Evolutionary conservation across 1,140 invertebrate species (phyloP).

Genomic region (Augochlora pura): DNA sequence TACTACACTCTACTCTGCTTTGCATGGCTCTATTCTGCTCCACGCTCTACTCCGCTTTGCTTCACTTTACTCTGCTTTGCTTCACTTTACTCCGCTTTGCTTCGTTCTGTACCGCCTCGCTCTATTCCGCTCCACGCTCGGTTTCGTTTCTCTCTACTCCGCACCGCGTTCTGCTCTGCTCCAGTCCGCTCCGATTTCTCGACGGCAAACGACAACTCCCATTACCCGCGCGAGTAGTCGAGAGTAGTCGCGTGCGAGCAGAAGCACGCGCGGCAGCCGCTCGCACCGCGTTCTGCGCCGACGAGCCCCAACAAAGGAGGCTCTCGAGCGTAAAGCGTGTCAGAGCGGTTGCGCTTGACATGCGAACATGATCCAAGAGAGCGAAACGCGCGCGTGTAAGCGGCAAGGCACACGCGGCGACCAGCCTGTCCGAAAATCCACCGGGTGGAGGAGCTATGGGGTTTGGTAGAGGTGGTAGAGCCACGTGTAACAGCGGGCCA

Average conservation of each 20-base stretch:
- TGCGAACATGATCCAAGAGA: slow-evolving; percentile 65
- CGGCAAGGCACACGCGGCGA: background rate
- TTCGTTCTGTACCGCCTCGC: no score
- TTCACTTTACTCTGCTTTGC: no score
- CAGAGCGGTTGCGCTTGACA: slow-evolving; percentile 65
- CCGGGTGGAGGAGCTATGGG: background rate
- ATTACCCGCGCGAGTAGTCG: background rate
- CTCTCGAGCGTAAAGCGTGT: slow-evolving; percentile 66
- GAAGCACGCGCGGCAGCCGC: background rate
- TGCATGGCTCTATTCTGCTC: no score
- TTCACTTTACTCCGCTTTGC: background rate
- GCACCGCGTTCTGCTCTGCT: no score
- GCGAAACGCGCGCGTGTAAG: slow-evolving; percentile 55
- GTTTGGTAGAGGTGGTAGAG: slow-evolving; percentile 13
- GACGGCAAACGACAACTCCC: slow-evolving; percentile 28
- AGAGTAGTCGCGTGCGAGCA: background rate
- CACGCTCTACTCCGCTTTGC: no score
- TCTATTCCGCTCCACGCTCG: no score
- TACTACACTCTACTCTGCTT: no score
- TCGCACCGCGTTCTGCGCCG: slow-evolving; percentile 36
- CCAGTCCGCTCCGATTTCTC: background rate
- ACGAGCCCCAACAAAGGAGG: slow-evolving; percentile 61
- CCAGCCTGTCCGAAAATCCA: slow-evolving; percentile 2
- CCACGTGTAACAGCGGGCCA: slow-evolving; percentile 38
- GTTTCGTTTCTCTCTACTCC: background rate